Base-by-base conservation (phyloP, 2,888 invertebrate species). In the Lomographa bimaculata region DNA sequence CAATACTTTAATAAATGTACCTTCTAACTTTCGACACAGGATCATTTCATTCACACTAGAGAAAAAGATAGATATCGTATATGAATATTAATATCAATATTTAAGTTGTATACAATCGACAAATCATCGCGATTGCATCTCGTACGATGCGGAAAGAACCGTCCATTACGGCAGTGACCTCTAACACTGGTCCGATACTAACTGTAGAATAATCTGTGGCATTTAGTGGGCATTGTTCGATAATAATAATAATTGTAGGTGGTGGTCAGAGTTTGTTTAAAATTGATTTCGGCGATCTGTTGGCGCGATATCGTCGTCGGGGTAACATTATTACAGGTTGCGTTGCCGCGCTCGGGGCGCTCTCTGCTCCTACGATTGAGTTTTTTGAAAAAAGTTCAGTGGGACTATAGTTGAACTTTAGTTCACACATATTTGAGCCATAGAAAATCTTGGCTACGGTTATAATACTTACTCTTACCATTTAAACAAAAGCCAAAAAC, bases 41-140 rank as follows among this genome's bases (percentile, higher is more conserved):
- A n/a, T n/a, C n/a, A n/a, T n/a, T n/a, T n/a, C n/a, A 41, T 41
- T 41, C 35, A 41, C 41, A 30, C 40, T 43, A 49, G 33, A 47
- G 30, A 48, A 47, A 34, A 50, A 72, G 81, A 82, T 80, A 74
- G 77, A 28, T 75, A 83, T 81, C 80, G 71, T 74, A 79, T 82
- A 82, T 80, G 75, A 82, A 80, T 79, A 78, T 81, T 84, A 83
- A 84, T 85, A 84, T 83, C 84, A 86, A 84, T 84, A 83, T 83
- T 82, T 82, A 80, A 81, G 77, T 76, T 74, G 79, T 71, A 68
- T 79, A 75, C 71, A 75, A 77, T 82, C 84, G 79, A 87, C 86
- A 86, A 86, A 87, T 86, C 84, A 87, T 81, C 75, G 74, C 74
- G 85, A 83, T 84, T 56, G 65, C 83, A 84, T 84, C 82, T 80